phyloP scores from a whole-genome alignment of 2,888 invertebrate genomes.

The Arge pagana region DNA sequence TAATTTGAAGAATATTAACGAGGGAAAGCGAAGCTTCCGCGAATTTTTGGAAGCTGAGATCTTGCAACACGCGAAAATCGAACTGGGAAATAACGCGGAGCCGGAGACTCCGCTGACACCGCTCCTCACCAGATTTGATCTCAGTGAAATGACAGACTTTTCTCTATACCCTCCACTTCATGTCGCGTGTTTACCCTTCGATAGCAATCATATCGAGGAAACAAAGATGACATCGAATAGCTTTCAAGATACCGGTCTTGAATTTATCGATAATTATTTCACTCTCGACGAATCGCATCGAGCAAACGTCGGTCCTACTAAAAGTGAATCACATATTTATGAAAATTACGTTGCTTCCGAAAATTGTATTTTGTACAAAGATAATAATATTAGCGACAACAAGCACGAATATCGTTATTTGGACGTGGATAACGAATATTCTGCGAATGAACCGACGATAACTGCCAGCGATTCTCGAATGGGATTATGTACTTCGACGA shows the following conservation, averaged over 20 bases:
- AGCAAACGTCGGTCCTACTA: background rate
- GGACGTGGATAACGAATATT: background rate
- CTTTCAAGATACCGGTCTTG: background rate
- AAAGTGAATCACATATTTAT: background rate
- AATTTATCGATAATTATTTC: background rate
- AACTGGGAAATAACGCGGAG: slow-evolving; percentile 26
- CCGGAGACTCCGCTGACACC: slow-evolving; percentile 29
- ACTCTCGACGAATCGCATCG: background rate
- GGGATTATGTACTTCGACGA: background rate
- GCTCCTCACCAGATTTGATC: slow-evolving; percentile 31
- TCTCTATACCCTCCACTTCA: slow-evolving; percentile 26
- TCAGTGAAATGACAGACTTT: slow-evolving; percentile 29
- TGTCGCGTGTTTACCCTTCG: slow-evolving; percentile 29
- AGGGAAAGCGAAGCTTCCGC: slow-evolving; percentile 35
- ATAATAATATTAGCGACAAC: background rate
- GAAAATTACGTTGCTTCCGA: slow-evolving; percentile 19
- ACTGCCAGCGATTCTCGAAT: background rate
- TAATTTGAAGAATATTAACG: slow-evolving; percentile 36
- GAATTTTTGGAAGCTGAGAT: slow-evolving; percentile 40
- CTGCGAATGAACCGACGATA: background rate
- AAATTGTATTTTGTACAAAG: no score
- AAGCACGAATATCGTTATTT: no score
- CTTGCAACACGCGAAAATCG: slow-evolving; percentile 30
- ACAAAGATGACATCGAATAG: background rate
- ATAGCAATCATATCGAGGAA: slow-evolving; percentile 17